Evolutionary conservation across 2,888 invertebrate genomes (phyloP), one percentile per base, ranked within the genome.

Genomic region (Oegoconia quadripuncta): DNA sequence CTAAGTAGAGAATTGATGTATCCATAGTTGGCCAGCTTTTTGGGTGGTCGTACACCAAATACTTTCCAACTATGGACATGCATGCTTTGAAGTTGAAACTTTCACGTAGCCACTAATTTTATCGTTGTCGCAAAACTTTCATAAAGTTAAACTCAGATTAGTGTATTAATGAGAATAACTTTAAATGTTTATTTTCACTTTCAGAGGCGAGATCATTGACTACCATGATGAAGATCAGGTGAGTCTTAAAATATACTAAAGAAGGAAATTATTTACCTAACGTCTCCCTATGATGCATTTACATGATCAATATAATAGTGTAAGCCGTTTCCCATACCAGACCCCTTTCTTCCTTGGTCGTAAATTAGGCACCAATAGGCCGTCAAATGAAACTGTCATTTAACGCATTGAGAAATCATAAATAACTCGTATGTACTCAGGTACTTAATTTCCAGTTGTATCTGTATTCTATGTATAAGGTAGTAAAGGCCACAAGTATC

Each of bases 141-240:
- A n/a, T 29, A 27, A 9, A 27, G 2, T 27, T 12, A 13, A 29
- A 8, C 16, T 12, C 18, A 11, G 18, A 17, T 7, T 18, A 32
- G 32, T n/a, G 29, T 22, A 37, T 23, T 37, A 16, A 31, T 18
- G 32, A 6, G 20, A 20, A 17, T 17, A 13, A 18, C 13, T 40
- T 44, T 29, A 17, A 35, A 14, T 28, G 6, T 38, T 32, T 28
- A 40, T 41, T 22, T 45, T 59, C 46, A 29, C 46, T 84, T 83
- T 38, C 80, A 88, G 88, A 65, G 84, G 74, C 48, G 80, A 82
- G 50, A 78, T 86, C 48, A 69, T 84, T 32, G 84, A 86, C 56
- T 87, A 75, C 52, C 65, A 72, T 11, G 73, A 76, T 20, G 82
- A 75, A 42, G 77, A 80, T 47, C 74, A 84, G 73, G 86, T 87